Conservation (phyloP, 2,797 vertebrate species). For the Enteromius afrohamiltoni region DNA sequence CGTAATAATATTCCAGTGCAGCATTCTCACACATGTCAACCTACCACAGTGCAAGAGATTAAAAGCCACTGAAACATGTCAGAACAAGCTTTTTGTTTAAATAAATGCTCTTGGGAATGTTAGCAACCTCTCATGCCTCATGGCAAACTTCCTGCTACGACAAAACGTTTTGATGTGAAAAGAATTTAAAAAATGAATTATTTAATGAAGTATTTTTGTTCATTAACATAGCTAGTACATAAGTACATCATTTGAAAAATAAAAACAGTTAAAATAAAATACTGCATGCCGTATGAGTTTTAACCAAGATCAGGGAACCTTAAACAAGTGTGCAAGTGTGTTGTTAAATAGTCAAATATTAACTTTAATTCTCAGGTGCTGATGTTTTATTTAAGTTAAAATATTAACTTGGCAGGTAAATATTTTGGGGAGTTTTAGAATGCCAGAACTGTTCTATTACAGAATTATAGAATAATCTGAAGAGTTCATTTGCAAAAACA, state of each 20-base stretch:
- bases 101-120: not conserved
- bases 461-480: not conserved
- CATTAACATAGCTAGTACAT: not conserved
- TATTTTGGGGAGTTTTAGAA: too few species aligned
- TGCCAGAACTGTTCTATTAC: not conserved
- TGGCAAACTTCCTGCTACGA: not conserved
- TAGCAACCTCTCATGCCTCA: not conserved
- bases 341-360: not conserved
- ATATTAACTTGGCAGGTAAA: not conserved
- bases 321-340: not conserved
- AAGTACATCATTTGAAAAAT: not conserved
- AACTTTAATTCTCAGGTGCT: not conserved
- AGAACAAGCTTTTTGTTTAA: not conserved
- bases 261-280: not conserved
- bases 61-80: not conserved
- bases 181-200: not conserved
- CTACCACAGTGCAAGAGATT: not conserved
- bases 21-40: not conserved
- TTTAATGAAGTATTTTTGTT: not conserved
- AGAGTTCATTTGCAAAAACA: too few species aligned
- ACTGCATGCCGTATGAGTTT: not conserved
- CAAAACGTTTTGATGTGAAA: not conserved
- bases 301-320: not conserved
- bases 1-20: not conserved
- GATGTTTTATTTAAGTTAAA: not conserved